A percentile compares a stretch with the other conserved stretches of the same genome.
phyloP scores from a whole-genome alignment of 2,797 vertebrate species.

The Anabacerthia variegaticeps region DNA sequence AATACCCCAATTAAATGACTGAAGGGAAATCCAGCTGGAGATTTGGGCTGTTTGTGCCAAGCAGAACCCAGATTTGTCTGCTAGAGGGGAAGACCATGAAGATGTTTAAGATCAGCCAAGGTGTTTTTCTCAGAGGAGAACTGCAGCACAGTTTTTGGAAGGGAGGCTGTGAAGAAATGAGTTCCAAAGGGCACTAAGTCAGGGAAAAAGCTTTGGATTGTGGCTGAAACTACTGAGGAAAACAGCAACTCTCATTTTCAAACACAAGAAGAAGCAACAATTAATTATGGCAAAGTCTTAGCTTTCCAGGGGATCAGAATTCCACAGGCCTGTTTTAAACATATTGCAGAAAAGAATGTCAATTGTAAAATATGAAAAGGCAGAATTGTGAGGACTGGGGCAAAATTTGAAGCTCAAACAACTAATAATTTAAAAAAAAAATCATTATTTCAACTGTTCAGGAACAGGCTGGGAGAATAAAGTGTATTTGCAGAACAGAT shows the following conservation, averaged over 20 bases:
- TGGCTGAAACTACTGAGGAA: neutral
- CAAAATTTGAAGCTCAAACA: neutral
- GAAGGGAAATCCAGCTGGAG: neutral
- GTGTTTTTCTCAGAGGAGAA: neutral
- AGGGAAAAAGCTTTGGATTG: neutral
- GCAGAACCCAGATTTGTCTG: neutral
- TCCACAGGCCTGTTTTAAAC: neutral
- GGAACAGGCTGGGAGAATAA: neutral
- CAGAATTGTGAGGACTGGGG: neutral
- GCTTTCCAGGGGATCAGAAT: neutral
- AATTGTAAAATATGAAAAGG: neutral
- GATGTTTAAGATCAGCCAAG: neutral
- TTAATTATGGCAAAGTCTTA: neutral
- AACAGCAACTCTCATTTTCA: neutral
- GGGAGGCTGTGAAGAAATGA: neutral
- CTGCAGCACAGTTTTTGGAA: neutral
- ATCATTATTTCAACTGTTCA: neutral
- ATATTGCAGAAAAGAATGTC: neutral
- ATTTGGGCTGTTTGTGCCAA: neutral
- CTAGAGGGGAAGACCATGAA: neutral
- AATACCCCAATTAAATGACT: neutral
- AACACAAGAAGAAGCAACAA: neutral
- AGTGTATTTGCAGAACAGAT: neutral
- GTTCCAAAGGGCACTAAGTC: neutral
- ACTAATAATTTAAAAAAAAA: neutral